Evolutionary conservation across 2,797 vertebrate genomes (phyloP).

Genomic region (Caiman crocodilus): DNA sequence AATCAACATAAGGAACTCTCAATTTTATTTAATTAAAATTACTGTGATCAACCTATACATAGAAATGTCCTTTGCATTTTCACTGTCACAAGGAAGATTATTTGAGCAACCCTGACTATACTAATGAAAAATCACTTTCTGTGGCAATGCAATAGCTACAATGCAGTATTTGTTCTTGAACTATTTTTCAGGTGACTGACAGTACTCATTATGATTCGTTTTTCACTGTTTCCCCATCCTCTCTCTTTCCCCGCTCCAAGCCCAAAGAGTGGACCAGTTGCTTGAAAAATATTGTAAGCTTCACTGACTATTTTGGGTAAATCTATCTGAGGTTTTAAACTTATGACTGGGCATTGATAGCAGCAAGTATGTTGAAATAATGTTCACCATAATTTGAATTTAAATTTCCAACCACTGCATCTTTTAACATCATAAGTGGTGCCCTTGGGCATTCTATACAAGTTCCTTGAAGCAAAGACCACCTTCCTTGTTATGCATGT

Average conservation of each 20-base stretch:
- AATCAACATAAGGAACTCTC: background rate
- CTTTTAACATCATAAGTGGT: background rate
- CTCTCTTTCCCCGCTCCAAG: too few species aligned
- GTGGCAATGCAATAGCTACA: background rate
- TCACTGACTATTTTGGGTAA: background rate
- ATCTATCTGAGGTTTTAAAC: background rate
- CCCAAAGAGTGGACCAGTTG: background rate
- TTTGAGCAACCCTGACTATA: background rate
- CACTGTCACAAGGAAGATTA: accelerated
- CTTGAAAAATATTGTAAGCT: background rate
- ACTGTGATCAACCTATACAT: background rate
- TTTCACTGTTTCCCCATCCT: background rate
- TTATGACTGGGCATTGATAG: background rate
- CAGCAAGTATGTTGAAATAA: background rate
- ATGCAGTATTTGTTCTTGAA: background rate
- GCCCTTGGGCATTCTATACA: background rate
- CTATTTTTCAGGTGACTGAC: background rate
- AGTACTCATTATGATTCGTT: background rate
- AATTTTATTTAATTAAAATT: background rate
- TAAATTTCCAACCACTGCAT: background rate
- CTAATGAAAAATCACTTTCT: background rate
- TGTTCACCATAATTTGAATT: background rate
- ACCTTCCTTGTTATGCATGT: background rate
- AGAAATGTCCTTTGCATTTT: background rate
- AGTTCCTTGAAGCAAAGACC: background rate